Evolutionary conservation across 2,113 vertebrate species (phyloP).

Genomic region (Corythornis cristatus): DNA sequence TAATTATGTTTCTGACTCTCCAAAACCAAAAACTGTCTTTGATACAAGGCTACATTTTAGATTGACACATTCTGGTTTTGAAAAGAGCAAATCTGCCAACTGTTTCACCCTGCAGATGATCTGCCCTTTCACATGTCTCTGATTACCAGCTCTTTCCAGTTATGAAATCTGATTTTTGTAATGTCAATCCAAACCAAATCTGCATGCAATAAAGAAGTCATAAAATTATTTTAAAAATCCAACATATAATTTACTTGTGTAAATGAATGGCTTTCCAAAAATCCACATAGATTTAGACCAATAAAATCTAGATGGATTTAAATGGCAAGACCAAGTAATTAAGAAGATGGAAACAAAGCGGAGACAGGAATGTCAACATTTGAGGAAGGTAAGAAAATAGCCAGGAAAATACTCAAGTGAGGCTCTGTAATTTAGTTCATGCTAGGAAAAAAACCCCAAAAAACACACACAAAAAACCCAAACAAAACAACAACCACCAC

Average conservation of each 20-base stretch:
- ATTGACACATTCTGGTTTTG: background rate
- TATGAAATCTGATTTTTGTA: background rate
- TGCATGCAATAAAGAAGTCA: background rate
- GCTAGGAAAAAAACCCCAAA: too few species aligned
- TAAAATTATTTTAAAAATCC: background rate
- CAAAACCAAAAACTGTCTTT: background rate
- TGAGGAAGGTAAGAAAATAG: background rate
- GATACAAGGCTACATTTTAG: background rate
- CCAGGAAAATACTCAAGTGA: background rate
- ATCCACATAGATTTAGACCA: background rate
- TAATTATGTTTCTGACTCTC: background rate
- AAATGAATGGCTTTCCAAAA: background rate
- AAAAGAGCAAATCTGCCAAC: background rate
- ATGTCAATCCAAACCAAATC: background rate
- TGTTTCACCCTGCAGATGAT: background rate
- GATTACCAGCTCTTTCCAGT: background rate
- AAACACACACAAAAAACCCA: too few species aligned
- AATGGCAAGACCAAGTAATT: background rate
- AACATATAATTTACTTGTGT: background rate
- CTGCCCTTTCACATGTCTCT: background rate
- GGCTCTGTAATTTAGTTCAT: background rate
- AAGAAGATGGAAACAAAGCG: background rate
- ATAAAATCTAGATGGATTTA: background rate
- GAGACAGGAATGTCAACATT: accelerated
- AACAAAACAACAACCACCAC: too few species aligned